phyloP scores from a whole-genome alignment of 1,140 invertebrate species.

The Drosophila sucinea region DNA sequence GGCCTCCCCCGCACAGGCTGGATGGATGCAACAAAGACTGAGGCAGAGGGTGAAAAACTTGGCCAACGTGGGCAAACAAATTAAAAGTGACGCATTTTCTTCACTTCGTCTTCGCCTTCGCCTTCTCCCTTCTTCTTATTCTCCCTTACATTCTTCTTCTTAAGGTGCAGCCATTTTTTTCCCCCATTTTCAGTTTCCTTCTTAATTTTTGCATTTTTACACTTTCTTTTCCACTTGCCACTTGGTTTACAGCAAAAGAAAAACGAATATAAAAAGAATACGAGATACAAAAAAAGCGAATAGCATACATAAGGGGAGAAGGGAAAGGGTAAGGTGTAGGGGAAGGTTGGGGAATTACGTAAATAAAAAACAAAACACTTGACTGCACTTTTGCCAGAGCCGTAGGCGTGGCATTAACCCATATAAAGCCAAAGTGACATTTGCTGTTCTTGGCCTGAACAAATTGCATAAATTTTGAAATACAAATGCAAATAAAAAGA shows the following conservation, averaged over 20 bases:
- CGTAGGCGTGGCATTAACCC: constrained; percentile 58
- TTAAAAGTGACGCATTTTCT: constrained; percentile 73
- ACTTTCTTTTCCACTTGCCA: constrained; percentile 39
- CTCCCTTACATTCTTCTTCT: background rate
- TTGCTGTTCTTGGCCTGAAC: constrained; percentile 39
- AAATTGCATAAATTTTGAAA: constrained; percentile 6
- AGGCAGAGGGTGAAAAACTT: constrained; percentile 4
- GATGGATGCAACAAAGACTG: background rate
- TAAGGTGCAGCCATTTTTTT: constrained; percentile 21
- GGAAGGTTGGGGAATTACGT: constrained; percentile 10
- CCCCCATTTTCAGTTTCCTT: constrained; percentile 13
- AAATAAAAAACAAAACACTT: constrained; percentile 48
- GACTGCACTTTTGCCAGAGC: constrained; percentile 32
- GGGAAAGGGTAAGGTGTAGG: background rate
- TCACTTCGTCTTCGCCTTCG: constrained; percentile 21
- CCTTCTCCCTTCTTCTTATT: background rate
- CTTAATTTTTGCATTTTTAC: constrained; percentile 44
- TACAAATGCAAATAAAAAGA: background rate
- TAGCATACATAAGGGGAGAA: background rate
- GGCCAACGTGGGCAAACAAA: constrained; percentile 61
- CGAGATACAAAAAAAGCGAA: constrained; percentile 10
- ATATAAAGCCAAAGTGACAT: constrained; percentile 55
- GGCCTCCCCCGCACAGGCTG: background rate
- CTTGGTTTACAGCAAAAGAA: constrained; percentile 32
- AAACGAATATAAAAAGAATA: constrained; percentile 4